Evolutionary conservation across 2,113 vertebrate genomes (phyloP), one percentile per base, ranked within the genome.

Genomic region (Silurus glanis): DNA sequence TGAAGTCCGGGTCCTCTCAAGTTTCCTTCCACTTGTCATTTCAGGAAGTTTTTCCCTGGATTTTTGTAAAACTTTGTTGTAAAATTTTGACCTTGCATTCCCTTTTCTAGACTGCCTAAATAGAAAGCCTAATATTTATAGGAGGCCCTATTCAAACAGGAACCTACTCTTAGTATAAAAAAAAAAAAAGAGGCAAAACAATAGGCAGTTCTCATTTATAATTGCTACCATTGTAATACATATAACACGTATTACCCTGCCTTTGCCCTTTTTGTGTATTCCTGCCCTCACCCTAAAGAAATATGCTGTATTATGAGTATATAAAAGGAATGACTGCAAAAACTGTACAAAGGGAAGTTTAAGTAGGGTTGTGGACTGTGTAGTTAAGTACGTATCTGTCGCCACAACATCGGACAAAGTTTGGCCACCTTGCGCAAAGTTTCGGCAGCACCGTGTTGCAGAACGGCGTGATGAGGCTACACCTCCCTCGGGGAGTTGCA

Each of bases 401-500:
- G 25, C 51, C 56, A 45, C 56, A 80, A 47, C 56, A 45, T 37
- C 55, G 17, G 71, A 78, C 12, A 80, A 80, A 80, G 83, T 85
- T 88, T 64, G 83, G 49, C 67, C 83, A 84, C 62, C 62, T 82
- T 19, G 72, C 83, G 55, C 19, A 49, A 89, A 87, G 84, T 85
- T 87, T 49, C 75, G 75, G 84, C 84, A 80, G 62, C 62, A 58
- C 58, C 71, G 79, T 64, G 82, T 83, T 81, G 83, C 82, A 80
- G 76, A 84, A 69, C n/a, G 55, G 75, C 4, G 19, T 90, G 89
- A 85, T 28, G 83, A 89, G 89, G 89, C 83, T 82, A 85, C 17
- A 87, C 76, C 85, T 89, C 87, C 88, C 88, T 91, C 17, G 0
- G 91, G 92, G 89, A 87, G 85, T 76, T 81, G 86, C 66, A 87